Percentiles rank a stretch among this genome's conserved stretches.
Evolutionary conservation across 2,888 invertebrate species (phyloP).

Genomic region (Caenorhabditis sp.): DNA sequence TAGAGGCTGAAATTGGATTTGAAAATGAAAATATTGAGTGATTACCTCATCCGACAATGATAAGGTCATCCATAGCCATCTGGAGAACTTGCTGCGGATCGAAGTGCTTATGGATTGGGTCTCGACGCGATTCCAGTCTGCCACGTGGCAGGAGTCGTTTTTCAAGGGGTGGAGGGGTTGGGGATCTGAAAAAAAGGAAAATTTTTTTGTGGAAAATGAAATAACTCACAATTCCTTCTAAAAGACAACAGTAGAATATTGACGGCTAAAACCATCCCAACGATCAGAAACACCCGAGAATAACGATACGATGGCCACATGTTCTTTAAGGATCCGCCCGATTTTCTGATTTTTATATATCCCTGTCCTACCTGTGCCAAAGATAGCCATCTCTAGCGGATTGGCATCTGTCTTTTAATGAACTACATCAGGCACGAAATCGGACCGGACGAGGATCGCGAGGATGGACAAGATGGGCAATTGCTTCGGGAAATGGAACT

Average conservation of each 20-base stretch:
- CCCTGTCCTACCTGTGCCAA: too few species aligned
- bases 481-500: too few species aligned
- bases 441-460: too few species aligned
- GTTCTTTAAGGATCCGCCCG: too few species aligned
- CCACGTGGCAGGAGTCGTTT: not conserved
- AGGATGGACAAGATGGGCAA: too few species aligned
- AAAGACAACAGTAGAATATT: not conserved
- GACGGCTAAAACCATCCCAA: not conserved
- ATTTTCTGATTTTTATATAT: too few species aligned
- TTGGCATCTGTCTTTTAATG: too few species aligned
- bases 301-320: not conserved
- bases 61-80: conserved; percentile 42
- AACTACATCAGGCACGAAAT: too few species aligned
- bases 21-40: not conserved
- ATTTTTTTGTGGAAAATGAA: too few species aligned
- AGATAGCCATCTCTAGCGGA: too few species aligned
- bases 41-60: conserved; percentile 31
- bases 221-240: not conserved
- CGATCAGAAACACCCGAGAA: not conserved
- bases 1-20: not conserved
- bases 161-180: too few species aligned
- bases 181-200: too few species aligned
- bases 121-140: conserved; percentile 30
- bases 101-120: conserved; percentile 1
- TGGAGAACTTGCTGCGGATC: not conserved